Conservation (phyloP, 2,797 vertebrate species). For the Carcharodon carcharias region DNA sequence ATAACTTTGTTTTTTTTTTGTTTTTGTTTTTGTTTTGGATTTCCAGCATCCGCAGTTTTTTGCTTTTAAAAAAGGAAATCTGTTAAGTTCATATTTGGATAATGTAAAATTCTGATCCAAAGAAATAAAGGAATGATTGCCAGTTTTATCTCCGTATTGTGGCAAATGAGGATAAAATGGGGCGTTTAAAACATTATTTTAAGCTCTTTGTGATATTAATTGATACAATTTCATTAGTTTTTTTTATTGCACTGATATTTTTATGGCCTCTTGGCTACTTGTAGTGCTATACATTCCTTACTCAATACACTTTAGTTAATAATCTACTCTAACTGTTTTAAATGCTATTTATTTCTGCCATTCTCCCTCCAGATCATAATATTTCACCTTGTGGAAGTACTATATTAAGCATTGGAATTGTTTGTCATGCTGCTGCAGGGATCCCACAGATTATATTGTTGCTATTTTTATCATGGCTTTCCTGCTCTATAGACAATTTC, state of each 20-base stretch:
- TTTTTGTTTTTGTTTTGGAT: too few relatives aligned
- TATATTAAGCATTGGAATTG: slow-evolving; percentile 1
- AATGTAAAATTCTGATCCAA: not conserved
- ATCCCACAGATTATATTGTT: not conserved
- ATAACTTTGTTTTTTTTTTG: too few relatives aligned
- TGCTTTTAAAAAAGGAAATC: not conserved
- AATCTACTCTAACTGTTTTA: slow-evolving; percentile 13
- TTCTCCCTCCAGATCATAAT: not conserved
- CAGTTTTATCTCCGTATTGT: not conserved
- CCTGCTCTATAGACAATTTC: slow-evolving; percentile 28
- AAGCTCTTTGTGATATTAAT: not conserved
- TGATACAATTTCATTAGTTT: not conserved
- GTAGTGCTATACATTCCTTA: not conserved
- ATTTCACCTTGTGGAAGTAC: not conserved
- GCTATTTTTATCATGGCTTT: slow-evolving; percentile 32
- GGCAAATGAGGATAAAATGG: not conserved
- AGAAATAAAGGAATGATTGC: not conserved
- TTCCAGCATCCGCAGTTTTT: too few relatives aligned
- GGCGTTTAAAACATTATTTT: not conserved
- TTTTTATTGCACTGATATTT: not conserved
- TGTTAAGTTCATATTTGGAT: not conserved
- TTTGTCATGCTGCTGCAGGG: not conserved
- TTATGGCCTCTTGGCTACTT: not conserved
- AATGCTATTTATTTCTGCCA: slow-evolving; percentile 21
- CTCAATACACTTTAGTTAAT: not conserved